Evolutionary conservation across 2,797 vertebrate genomes (phyloP).

Genomic region (Crocodylus rhombifer): DNA sequence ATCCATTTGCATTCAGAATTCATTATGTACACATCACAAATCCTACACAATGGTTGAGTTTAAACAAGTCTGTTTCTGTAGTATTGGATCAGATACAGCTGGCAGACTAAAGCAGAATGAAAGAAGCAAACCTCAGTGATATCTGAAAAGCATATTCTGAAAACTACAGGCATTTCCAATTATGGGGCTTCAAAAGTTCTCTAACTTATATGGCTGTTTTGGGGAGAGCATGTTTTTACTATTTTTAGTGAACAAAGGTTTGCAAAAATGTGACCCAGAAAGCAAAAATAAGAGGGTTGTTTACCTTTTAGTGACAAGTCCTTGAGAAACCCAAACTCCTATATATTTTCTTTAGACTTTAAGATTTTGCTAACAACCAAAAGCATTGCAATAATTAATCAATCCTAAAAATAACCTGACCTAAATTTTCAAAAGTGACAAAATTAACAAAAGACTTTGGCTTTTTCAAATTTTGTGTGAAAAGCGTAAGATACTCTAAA

Average conservation of each 20-base stretch:
- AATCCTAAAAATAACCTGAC: neutral
- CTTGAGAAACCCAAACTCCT: neutral
- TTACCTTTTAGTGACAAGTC: neutral
- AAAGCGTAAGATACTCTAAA: neutral
- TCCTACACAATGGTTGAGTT: slow-evolving; percentile 65
- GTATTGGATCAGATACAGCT: slow-evolving; percentile 62
- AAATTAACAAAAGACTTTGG: neutral
- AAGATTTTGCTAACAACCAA: neutral
- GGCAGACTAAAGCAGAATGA: slow-evolving; percentile 55
- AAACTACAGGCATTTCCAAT: slow-evolving; percentile 51
- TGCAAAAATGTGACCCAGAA: slow-evolving; percentile 18
- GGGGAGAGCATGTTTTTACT: neutral
- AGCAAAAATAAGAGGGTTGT: neutral
- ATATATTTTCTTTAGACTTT: neutral
- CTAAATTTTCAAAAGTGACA: neutral
- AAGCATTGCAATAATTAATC: neutral
- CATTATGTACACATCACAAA: slow-evolving; percentile 67
- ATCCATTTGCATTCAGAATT: slow-evolving; percentile 68
- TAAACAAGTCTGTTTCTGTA: slow-evolving; percentile 70
- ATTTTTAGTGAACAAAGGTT: neutral
- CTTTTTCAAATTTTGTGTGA: neutral
- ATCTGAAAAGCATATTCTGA: slow-evolving; percentile 38
- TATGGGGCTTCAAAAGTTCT: slow-evolving; percentile 39
- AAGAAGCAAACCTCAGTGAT: slow-evolving; percentile 52
- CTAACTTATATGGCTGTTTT: slow-evolving; percentile 16